phyloP scores from a whole-genome alignment of 2,797 vertebrate genomes.

The Parauchenoglanis ngamensis region DNA sequence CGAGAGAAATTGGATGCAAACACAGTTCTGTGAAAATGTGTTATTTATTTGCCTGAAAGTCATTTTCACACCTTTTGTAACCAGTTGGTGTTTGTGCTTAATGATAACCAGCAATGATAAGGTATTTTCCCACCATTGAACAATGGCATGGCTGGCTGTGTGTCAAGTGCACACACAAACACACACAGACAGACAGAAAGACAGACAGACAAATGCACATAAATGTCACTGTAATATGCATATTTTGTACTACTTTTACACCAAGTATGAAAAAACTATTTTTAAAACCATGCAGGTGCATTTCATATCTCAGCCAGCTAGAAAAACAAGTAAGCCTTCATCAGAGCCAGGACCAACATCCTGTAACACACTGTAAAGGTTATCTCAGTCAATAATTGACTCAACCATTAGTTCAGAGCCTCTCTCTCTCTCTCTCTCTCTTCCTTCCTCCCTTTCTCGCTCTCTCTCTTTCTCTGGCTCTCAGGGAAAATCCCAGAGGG shows the following conservation, averaged over 20 bases:
- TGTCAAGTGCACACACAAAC: conserved; percentile 34
- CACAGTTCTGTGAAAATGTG: background rate
- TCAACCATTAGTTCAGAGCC: conserved; percentile 40
- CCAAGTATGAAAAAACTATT: background rate
- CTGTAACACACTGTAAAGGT: conserved; percentile 46
- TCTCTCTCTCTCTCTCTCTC: conserved; percentile 4
- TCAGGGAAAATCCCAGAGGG: conserved; percentile 35
- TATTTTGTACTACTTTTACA: conserved; percentile 26
- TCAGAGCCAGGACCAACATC: conserved; percentile 35
- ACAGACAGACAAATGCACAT: conserved; percentile 29
- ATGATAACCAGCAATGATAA: conserved; percentile 44
- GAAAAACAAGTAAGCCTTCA: conserved; percentile 15
- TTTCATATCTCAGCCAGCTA: conserved; percentile 22
- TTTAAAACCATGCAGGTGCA: background rate
- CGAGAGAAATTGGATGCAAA: background rate
- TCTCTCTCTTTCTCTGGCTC: background rate
- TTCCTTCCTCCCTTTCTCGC: too few relatives aligned
- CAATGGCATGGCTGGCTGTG: conserved; percentile 57
- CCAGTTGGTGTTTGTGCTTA: conserved; percentile 40
- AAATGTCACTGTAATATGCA: conserved; percentile 26
- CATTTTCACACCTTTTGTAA: conserved; percentile 56
- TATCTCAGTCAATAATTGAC: conserved; percentile 48
- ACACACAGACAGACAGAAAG: conserved; percentile 12
- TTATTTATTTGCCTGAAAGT: conserved; percentile 30
- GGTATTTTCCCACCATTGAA: conserved; percentile 39